phyloP scores from a whole-genome alignment of 1,140 invertebrate genomes.

The Dolichoris vasculosae region DNA sequence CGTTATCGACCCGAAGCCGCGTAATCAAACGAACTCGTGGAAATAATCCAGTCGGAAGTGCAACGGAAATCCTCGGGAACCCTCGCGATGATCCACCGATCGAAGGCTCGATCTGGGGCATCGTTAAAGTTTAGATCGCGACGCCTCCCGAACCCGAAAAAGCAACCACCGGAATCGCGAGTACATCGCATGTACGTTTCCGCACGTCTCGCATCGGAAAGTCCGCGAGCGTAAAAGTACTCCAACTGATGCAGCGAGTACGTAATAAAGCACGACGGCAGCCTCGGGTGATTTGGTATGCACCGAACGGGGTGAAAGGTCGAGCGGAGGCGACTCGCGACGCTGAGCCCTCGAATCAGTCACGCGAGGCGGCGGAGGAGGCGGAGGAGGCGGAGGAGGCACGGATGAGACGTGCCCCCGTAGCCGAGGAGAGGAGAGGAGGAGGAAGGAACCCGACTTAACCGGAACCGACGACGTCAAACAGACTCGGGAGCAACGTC shows the following conservation, averaged over 20 bases:
- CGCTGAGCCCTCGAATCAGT: constrained; percentile 67
- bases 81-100: no score
- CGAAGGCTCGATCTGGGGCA: no score
- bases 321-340: constrained; percentile 46
- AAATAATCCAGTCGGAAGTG: no score
- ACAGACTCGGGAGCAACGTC: constrained; percentile 58
- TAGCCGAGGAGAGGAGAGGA: no score
- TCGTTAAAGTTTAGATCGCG: not conserved
- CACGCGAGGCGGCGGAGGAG: constrained; percentile 56
- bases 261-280: not conserved
- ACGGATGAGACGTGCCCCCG: constrained; percentile 67
- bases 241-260: not conserved
- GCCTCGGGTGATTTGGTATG: constrained; percentile 61
- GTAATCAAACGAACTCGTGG: no score
- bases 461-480: constrained; percentile 63
- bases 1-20: no score
- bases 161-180: not conserved
- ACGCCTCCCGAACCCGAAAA: not conserved
- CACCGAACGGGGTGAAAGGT: constrained; percentile 56
- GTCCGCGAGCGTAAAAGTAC: not conserved
- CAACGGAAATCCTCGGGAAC: no score
- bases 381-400: constrained; percentile 52
- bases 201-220: not conserved
- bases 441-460: no score
- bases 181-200: not conserved